Evolutionary conservation across 2,797 vertebrate genomes (phyloP).

Genomic region (Phrynocephalus forsythii): DNA sequence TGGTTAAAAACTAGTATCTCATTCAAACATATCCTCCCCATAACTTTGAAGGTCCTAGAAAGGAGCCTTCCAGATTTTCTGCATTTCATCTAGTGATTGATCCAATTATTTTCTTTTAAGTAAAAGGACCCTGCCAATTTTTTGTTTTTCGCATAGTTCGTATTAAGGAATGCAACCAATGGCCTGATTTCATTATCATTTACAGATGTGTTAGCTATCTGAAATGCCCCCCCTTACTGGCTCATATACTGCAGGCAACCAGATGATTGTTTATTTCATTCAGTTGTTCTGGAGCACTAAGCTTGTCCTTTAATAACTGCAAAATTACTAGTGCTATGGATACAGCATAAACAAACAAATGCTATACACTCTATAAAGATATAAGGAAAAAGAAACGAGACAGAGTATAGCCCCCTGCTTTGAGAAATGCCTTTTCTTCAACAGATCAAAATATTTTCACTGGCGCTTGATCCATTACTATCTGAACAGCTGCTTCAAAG

Average conservation of each 20-base stretch:
- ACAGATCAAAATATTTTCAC: constrained; percentile 57
- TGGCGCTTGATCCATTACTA: constrained; percentile 42
- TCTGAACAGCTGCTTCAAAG: constrained; percentile 48
- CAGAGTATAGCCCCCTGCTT: constrained; percentile 36
- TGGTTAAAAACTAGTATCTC: constrained; percentile 33
- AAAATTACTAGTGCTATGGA: background rate
- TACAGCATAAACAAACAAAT: constrained; percentile 28
- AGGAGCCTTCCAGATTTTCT: constrained; percentile 39
- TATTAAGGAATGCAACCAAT: constrained; percentile 27
- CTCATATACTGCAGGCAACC: background rate
- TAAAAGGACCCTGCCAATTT: constrained; percentile 9
- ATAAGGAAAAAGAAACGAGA: background rate
- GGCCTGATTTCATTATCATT: constrained; percentile 41
- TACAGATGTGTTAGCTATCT: background rate
- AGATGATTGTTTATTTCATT: background rate
- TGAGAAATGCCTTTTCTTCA: constrained; percentile 43
- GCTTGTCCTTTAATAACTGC: constrained; percentile 12
- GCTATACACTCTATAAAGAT: constrained; percentile 23
- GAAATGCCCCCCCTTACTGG: constrained; percentile 9
- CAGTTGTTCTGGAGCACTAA: background rate
- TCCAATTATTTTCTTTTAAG: constrained; percentile 33
- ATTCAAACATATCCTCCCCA: constrained; percentile 29
- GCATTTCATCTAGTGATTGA: constrained; percentile 36
- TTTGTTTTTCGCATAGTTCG: constrained; percentile 21
- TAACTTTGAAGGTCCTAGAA: constrained; percentile 36